Evolutionary conservation across 2,888 invertebrate species (phyloP).

Genomic region (Drosophila ustulata): DNA sequence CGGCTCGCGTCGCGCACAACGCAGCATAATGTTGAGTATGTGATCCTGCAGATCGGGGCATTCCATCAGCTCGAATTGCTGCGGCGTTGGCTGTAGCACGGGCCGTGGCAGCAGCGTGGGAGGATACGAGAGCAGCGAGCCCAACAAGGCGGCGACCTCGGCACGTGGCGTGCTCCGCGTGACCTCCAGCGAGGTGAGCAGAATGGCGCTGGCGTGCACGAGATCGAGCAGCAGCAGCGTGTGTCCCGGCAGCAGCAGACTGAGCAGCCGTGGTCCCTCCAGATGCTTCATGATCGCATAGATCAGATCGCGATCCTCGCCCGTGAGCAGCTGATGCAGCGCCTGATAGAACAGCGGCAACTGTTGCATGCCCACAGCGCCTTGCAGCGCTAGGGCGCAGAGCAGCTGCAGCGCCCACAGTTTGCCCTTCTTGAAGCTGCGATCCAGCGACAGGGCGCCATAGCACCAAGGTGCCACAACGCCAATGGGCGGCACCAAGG

Average conservation of each 20-base stretch:
- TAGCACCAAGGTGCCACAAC: slow-evolving; percentile 98
- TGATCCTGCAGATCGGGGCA: slow-evolving; percentile 88
- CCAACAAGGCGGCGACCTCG: slow-evolving; percentile 95
- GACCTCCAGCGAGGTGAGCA: slow-evolving; percentile 93
- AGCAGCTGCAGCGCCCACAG: slow-evolving; percentile 94
- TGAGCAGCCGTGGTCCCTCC: slow-evolving; percentile 94
- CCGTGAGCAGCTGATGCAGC: slow-evolving; percentile 90
- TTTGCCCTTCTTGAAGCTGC: slow-evolving; percentile 92
- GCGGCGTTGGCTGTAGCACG: slow-evolving; percentile 87
- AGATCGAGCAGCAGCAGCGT: slow-evolving; percentile 94
- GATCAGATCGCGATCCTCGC: slow-evolving; percentile 90
- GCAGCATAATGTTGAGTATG: slow-evolving; percentile 93
- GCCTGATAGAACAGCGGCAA: slow-evolving; percentile 94
- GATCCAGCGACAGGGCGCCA: slow-evolving; percentile 92
- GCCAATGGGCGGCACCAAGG: slow-evolving; percentile 93
- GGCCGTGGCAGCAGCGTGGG: slow-evolving; percentile 87
- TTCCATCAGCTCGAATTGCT: slow-evolving; percentile 84
- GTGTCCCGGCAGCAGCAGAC: slow-evolving; percentile 94
- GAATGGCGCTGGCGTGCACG: slow-evolving; percentile 94
- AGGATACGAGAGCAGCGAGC: slow-evolving; percentile 93
- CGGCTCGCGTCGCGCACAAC: slow-evolving; percentile 95
- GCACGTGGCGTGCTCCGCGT: slow-evolving; percentile 91
- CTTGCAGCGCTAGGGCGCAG: slow-evolving; percentile 92
- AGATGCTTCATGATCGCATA: slow-evolving; percentile 92
- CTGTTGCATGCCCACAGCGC: slow-evolving; percentile 88